A percentile compares a stretch with the other conserved stretches of the same genome.
These are phyloP conservation scores for Acanthopagrus latus DNA, from an alignment of 2,797 vertebrate genomes.

Conservation along the genomic window DNA sequence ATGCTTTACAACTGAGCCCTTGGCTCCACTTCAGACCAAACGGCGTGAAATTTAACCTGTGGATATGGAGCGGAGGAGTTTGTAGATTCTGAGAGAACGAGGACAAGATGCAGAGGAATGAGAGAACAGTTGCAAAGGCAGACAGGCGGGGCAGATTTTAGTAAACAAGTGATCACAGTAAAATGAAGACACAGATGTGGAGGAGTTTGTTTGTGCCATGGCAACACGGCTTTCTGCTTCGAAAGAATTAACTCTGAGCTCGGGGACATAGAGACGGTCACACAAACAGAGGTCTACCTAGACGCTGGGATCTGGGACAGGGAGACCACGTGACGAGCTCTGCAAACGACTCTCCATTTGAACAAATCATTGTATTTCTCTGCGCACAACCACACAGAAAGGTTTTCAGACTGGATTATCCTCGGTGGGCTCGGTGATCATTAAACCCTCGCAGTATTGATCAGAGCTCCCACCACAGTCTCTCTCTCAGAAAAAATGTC, in stretches of 20 bases:
- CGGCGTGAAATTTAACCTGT: constrained; percentile 47
- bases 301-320: constrained; percentile 58
- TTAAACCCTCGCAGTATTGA: constrained; percentile 65
- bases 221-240: constrained; percentile 32
- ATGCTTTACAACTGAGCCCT: constrained; percentile 62
- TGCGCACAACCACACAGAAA: constrained; percentile 1
- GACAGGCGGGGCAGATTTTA: constrained; percentile 1
- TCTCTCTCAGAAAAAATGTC: constrained; percentile 19
- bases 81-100: constrained; percentile 9
- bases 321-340: constrained; percentile 52
- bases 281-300: constrained; percentile 35
- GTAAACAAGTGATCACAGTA: constrained; percentile 17
- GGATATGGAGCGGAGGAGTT: constrained; percentile 14
- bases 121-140: constrained; percentile 4
- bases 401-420: constrained; percentile 68
- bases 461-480: constrained; percentile 33
- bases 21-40: constrained; percentile 55
- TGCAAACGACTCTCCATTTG: constrained; percentile 57
- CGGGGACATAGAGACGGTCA: constrained; percentile 29
- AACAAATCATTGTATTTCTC: constrained; percentile 54
- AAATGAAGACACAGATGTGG: constrained; percentile 20
- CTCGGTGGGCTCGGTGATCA: constrained; percentile 45
- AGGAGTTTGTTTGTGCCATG: constrained; percentile 37
- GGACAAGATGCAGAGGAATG: constrained; percentile 21
- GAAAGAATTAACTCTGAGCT: constrained; percentile 32